Percentiles rank a stretch among this genome's conserved stretches.
phyloP scores from a whole-genome alignment of 1,140 invertebrate species.

The Drosophila dunni region DNA sequence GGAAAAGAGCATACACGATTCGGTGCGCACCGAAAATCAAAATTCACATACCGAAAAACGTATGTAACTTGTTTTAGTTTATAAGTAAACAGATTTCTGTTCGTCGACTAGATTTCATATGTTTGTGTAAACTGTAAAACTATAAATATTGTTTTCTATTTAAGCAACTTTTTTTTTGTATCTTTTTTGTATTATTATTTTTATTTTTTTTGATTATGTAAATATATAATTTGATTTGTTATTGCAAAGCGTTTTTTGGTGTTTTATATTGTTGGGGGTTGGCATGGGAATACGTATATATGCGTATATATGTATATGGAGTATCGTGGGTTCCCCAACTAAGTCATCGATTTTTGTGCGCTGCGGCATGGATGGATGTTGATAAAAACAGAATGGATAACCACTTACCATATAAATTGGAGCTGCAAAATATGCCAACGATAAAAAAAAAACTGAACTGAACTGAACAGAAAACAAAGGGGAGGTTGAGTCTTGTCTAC shows the following conservation, averaged over 20 bases:
- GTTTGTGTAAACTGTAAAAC: conserved; percentile 14
- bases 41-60: conserved; percentile 2
- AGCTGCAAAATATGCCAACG: conserved; percentile 75
- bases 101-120: not conserved
- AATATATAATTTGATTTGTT: conserved; percentile 80
- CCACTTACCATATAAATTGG: conserved; percentile 79
- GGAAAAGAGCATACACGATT: conserved; percentile 47
- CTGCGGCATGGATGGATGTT: conserved; percentile 35
- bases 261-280: conserved; percentile 61
- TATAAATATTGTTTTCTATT: conserved; percentile 26
- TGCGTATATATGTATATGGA: conserved; percentile 13
- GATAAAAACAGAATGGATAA: conserved; percentile 59
- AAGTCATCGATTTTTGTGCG: conserved; percentile 21
- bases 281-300: conserved; percentile 55
- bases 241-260: conserved; percentile 57
- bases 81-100: conserved; percentile 5
- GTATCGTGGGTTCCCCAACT: conserved; percentile 13
- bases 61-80: conserved; percentile 18
- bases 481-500: not conserved
- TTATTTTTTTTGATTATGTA: conserved; percentile 72
- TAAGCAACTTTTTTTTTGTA: conserved; percentile 1
- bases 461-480: conserved; percentile 2
- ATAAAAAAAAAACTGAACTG: conserved; percentile 53
- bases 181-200: conserved; percentile 40
- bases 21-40: conserved; percentile 34